Conservation (phyloP, 2,797 vertebrate species). For the Peromyscus aztecus region DNA sequence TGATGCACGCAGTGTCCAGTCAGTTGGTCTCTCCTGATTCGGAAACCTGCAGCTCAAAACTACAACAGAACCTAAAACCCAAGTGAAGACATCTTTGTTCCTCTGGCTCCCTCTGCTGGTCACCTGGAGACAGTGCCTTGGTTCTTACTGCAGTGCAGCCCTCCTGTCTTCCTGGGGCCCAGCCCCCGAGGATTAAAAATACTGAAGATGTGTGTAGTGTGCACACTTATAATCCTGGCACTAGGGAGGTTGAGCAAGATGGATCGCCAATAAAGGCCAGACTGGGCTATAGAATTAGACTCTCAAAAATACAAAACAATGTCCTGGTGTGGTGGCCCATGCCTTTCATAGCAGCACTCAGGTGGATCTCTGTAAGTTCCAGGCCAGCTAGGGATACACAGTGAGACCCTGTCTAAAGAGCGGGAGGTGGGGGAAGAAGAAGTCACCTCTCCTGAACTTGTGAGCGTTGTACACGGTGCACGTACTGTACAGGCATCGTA, state of each 20-base stretch:
- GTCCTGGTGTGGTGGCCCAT: neutral
- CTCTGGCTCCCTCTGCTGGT: slow-evolving; percentile 55
- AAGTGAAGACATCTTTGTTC: neutral
- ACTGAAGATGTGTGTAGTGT: neutral
- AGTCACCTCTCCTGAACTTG: neutral
- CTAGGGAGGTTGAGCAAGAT: neutral
- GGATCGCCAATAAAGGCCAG: neutral
- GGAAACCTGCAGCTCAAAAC: neutral
- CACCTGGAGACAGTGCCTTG: neutral
- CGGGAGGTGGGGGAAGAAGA: neutral
- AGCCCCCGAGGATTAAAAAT: too few relatives aligned
- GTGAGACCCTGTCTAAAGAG: neutral
- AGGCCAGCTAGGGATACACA: neutral
- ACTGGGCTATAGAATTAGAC: neutral
- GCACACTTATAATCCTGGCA: too few relatives aligned
- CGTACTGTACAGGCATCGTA: rapidly evolving
- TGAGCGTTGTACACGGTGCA: neutral
- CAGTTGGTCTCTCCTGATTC: neutral
- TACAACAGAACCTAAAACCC: neutral
- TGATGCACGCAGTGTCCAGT: rapidly evolving
- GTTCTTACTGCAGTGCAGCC: neutral
- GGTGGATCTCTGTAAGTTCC: neutral
- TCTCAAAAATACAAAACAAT: neutral
- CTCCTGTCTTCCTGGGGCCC: neutral
- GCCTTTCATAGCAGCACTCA: neutral